A percentile compares a stretch with the other conserved stretches of the same genome.
Conservation (phyloP, 2,888 invertebrate genomes). For the Pandemis heparana region DNA sequence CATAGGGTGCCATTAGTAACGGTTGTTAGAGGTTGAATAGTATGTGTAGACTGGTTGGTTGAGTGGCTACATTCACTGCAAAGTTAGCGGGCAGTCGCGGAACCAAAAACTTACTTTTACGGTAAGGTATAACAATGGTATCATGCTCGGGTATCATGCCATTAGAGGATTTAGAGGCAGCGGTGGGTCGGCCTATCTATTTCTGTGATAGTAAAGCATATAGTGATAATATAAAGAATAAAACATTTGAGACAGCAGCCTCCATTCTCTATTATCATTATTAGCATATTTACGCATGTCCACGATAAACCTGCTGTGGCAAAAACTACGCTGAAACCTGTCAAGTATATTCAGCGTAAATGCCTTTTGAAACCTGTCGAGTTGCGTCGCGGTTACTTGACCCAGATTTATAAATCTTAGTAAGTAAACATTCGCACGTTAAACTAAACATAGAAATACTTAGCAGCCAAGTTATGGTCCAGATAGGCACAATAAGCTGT, state of each 20-base stretch:
- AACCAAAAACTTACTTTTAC: not conserved
- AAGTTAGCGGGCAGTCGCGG: not conserved
- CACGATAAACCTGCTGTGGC: not conserved
- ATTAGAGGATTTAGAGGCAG: too few species aligned
- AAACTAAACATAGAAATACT: not conserved
- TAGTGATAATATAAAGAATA: not conserved
- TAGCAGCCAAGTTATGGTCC: not conserved
- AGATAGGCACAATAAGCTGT: not conserved
- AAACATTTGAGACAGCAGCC: not conserved
- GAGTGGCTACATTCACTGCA: not conserved
- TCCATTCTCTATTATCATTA: constrained; percentile 8
- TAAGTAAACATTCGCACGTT: constrained; percentile 1
- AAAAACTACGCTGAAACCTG: not conserved
- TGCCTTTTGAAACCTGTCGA: constrained; percentile 5
- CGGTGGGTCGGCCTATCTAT: too few species aligned
- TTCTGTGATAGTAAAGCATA: too few species aligned
- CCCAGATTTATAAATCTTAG: not conserved
- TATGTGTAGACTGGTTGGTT: not conserved
- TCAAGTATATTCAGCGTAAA: not conserved
- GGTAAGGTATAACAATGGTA: too few species aligned
- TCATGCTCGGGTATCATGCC: too few species aligned
- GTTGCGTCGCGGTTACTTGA: constrained; percentile 7
- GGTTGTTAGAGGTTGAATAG: constrained; percentile 7
- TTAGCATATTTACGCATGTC: constrained; percentile 9
- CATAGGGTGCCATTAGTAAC: constrained; percentile 33